phyloP scores from a whole-genome alignment of 2,113 vertebrate genomes.

The Prochilodus magdalenae region DNA sequence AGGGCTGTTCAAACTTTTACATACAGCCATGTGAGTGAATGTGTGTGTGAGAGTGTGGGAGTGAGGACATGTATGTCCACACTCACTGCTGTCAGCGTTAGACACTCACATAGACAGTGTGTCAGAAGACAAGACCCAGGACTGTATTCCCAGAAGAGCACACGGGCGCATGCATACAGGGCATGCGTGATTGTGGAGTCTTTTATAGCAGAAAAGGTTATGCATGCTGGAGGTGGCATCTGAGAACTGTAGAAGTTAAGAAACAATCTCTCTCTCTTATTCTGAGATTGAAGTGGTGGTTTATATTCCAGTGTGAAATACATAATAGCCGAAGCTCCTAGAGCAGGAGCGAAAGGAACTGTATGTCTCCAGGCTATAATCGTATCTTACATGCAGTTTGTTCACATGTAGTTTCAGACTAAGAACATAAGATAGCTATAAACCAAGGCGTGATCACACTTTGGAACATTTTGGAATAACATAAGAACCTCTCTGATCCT shows the following conservation, averaged over 20 bases:
- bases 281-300: conserved; percentile 24
- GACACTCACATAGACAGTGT: conserved; percentile 8
- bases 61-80: background rate
- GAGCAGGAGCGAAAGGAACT: conserved; percentile 12
- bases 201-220: background rate
- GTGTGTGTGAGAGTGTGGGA: background rate
- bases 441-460: conserved; percentile 37
- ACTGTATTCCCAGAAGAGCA: background rate
- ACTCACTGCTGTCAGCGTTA: background rate
- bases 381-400: conserved; percentile 34
- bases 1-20: background rate
- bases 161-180: background rate
- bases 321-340: conserved; percentile 25
- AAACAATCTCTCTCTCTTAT: conserved; percentile 16
- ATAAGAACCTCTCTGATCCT: conserved; percentile 23
- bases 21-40: background rate
- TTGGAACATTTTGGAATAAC: conserved; percentile 28
- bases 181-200: conserved; percentile 7
- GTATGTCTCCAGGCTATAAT: conserved; percentile 29
- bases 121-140: background rate
- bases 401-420: conserved; percentile 40
- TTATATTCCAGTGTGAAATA: conserved; percentile 25
- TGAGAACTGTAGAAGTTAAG: conserved; percentile 37
- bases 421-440: conserved; percentile 16
- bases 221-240: conserved; percentile 14